Conservation (phyloP, 2,113 vertebrate species). For the Cebus imitator region DNA sequence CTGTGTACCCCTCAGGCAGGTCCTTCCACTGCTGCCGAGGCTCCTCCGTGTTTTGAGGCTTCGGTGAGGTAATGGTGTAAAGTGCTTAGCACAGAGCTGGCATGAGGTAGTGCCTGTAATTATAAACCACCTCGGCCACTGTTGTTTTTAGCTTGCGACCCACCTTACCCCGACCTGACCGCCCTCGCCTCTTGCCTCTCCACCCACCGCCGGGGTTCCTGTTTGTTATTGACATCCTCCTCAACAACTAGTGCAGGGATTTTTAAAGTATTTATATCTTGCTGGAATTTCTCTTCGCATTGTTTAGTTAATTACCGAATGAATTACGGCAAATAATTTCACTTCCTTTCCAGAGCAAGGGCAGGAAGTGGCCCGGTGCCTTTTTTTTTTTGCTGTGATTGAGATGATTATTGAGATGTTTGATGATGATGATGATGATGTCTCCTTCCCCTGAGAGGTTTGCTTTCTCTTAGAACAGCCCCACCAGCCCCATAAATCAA, state of each 20-base stretch:
- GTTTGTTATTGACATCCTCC: slow-evolving; percentile 70
- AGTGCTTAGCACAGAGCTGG: slow-evolving; percentile 50
- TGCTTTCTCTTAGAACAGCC: background rate
- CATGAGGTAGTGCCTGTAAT: background rate
- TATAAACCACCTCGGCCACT: background rate
- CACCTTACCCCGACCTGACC: background rate
- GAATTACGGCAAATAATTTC: slow-evolving; percentile 60
- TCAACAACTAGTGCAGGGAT: background rate
- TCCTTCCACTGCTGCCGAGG: background rate
- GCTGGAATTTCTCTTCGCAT: slow-evolving; percentile 63
- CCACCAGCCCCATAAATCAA: background rate
- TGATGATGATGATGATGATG: background rate
- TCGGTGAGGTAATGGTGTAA: slow-evolving; percentile 56
- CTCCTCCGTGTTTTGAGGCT: slow-evolving; percentile 17
- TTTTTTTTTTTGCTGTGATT: background rate
- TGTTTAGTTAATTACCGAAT: slow-evolving; percentile 71
- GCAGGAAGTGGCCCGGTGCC: slow-evolving; percentile 49
- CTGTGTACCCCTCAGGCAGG: background rate
- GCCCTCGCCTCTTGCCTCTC: background rate
- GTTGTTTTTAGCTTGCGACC: slow-evolving; percentile 45
- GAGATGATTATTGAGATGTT: background rate
- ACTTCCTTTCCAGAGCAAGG: slow-evolving; percentile 52
- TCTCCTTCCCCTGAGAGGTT: background rate
- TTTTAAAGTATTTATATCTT: slow-evolving; percentile 58
- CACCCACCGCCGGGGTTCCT: slow-evolving; percentile 28